A percentile compares a stretch with the other conserved stretches of the same genome.
These are phyloP conservation scores for Timandra comae DNA, from an alignment of 2,888 invertebrate species.

Conservation along the genomic window DNA sequence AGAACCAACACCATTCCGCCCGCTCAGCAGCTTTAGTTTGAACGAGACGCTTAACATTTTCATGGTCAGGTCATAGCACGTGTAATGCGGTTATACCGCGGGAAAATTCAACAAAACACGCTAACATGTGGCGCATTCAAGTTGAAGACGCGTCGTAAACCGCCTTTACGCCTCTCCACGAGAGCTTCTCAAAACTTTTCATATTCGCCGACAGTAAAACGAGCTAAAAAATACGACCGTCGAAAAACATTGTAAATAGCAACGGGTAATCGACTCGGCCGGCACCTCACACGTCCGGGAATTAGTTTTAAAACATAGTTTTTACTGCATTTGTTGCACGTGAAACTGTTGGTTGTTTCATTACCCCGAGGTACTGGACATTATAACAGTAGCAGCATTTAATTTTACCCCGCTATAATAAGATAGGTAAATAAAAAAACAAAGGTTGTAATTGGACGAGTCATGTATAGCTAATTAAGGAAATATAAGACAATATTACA, in stretches of 20 bases:
- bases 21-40: conserved; percentile 48
- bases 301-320: conserved; percentile 72
- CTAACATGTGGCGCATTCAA: conserved; percentile 68
- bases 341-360: too few relatives aligned
- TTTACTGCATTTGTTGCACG: conserved; percentile 57
- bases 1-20: conserved; percentile 24
- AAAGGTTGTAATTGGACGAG: too few relatives aligned
- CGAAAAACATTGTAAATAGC: conserved; percentile 75
- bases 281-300: conserved; percentile 41
- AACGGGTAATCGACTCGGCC: conserved; percentile 58
- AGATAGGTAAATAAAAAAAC: too few relatives aligned
- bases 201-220: conserved; percentile 73
- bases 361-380: too few relatives aligned
- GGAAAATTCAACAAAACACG: conserved; percentile 57
- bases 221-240: conserved; percentile 73
- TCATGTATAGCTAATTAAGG: background rate
- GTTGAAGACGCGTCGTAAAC: conserved; percentile 74
- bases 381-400: too few relatives aligned
- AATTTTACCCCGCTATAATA: too few relatives aligned
- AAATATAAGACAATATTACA: conserved; percentile 24
- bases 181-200: conserved; percentile 74
- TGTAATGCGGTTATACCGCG: conserved; percentile 65
- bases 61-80: conserved; percentile 70
- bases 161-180: conserved; percentile 68
- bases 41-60: conserved; percentile 65